Evolutionary conservation across 2,888 invertebrate species (phyloP).

Genomic region (Pyrochroa serraticornis): DNA sequence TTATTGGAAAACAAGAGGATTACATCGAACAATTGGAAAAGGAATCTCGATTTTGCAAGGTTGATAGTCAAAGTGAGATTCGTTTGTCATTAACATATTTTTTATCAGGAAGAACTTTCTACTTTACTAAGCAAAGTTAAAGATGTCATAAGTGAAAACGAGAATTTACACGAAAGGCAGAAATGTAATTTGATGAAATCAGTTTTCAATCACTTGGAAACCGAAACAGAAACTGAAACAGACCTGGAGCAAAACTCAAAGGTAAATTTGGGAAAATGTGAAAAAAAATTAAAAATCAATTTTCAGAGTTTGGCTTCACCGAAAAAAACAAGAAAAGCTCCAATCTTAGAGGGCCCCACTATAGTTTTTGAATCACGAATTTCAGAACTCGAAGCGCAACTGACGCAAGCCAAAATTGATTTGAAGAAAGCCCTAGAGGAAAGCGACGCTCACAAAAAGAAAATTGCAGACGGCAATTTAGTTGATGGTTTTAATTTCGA

Average conservation of each 20-base stretch:
- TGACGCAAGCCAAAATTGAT: conserved; percentile 79
- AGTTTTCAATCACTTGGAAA: conserved; percentile 68
- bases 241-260: conserved; percentile 41
- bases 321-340: conserved; percentile 40
- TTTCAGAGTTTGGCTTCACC: conserved; percentile 44
- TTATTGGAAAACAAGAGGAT: conserved; percentile 85
- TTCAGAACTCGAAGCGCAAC: conserved; percentile 82
- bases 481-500: conserved; percentile 66
- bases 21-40: conserved; percentile 86
- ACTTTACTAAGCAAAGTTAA: conserved; percentile 81
- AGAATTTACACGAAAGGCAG: conserved; percentile 78
- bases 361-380: conserved; percentile 86
- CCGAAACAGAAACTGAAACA: conserved; percentile 58
- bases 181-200: conserved; percentile 70
- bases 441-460: conserved; percentile 61
- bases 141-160: conserved; percentile 85
- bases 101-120: conserved; percentile 71
- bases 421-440: conserved; percentile 75
- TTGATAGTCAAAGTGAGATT: neutral
- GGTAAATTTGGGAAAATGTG: conserved; percentile 16
- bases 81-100: neutral
- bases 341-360: conserved; percentile 71
- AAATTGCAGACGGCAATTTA: conserved; percentile 55
- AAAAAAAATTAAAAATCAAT: neutral
- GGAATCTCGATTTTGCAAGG: conserved; percentile 83